phyloP scores from a whole-genome alignment of 2,113 vertebrate species.

The Condylura cristata region DNA sequence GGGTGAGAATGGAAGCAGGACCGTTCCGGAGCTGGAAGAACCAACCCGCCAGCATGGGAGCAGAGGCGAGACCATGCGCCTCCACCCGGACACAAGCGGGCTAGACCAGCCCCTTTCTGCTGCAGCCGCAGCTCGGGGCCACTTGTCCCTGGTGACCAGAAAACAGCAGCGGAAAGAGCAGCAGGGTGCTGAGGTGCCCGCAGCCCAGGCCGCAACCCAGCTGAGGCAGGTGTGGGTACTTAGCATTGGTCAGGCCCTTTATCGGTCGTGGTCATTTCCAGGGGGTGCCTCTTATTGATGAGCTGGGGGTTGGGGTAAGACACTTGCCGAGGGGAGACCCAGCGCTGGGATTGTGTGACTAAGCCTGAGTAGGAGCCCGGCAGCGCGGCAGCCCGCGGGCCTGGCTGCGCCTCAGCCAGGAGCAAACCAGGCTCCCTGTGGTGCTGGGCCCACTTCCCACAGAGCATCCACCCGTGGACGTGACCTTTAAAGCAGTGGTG shows the following conservation, averaged over 20 bases:
- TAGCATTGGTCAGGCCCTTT: not conserved
- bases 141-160: not conserved
- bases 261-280: not conserved
- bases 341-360: not conserved
- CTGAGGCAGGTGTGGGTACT: too few relatives aligned
- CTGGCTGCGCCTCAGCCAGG: not conserved
- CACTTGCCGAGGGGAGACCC: not conserved
- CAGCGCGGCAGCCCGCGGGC: not conserved
- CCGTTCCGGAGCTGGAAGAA: not conserved
- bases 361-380: not conserved
- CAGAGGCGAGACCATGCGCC: not conserved
- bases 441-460: not conserved
- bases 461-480: not conserved
- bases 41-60: not conserved
- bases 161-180: not conserved
- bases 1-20: not conserved
- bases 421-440: not conserved
- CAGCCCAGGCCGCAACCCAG: too few relatives aligned
- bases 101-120: not conserved
- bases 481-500: not conserved
- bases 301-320: not conserved
- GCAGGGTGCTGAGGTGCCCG: not conserved
- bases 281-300: not conserved
- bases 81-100: not conserved
- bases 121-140: not conserved